Base-by-base conservation (phyloP, 1,140 invertebrate species). In the Varroa destructor region DNA sequence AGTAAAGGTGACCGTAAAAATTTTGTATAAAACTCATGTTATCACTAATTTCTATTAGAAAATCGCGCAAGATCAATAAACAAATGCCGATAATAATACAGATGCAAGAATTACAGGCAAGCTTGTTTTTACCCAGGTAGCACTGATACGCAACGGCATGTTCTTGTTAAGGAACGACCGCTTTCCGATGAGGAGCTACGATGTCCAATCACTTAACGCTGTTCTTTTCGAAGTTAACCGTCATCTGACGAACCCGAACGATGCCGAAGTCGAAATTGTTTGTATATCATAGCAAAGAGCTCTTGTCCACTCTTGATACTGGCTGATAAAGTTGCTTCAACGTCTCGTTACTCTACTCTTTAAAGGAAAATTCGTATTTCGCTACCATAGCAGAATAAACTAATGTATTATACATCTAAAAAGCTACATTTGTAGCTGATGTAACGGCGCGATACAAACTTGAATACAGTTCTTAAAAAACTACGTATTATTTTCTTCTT, bases 91-190 rank as follows among this genome's bases (percentile, higher is more conserved):
- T 25, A 25, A 25, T 25, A 25, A 25, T 25, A 25, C 25, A 25
- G 25, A 25, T 25, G 25, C 25, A 25, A 25, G 25, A 25, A 25
- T 25, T 25, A 25, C 25, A 25, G 25, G 25, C 25, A 25, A 25
- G 25, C 25, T 2, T 46, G 14, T 37, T 14, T 37, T 14, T 67
- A 67, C 37, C 12, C 61, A 67, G 61, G 61, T 67, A 67, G 61
- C 61, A 37, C 61, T 67, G n/a, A 67, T 67, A 37, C 61, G 61
- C 14, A 4, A 40, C 61, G 61, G 61, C 40, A 8, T 1, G 40
- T 67, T 8, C 61, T 67, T 14, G 37, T 67, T 37, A 37, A 67
- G 8, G 12, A 67, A 1, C 40, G 40, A 14, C 61, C 61, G 8
- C 40, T 12, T 43, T 14, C 61, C 40, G 37, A 67, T 67, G 40